These are phyloP conservation scores for Orthonychiurus folsomi DNA, from an alignment of 2,888 invertebrate genomes.

Conservation along the genomic window DNA sequence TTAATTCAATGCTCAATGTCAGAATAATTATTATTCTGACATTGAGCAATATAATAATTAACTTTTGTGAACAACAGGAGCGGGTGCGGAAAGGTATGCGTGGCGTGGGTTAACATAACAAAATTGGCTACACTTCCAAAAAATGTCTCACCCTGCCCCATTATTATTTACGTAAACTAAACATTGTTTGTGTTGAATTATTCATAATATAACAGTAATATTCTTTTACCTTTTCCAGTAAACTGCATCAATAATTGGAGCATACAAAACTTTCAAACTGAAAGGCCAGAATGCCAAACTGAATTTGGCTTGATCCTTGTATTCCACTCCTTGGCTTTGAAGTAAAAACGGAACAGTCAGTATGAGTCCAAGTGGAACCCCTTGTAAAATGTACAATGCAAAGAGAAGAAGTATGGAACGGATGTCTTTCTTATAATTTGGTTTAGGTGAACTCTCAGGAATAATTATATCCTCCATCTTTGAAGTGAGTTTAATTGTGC, in stretches of 20 bases:
- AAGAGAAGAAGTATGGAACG: conserved; percentile 11
- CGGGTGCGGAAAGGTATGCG: conserved; percentile 10
- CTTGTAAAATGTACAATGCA: conserved; percentile 13
- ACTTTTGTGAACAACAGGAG: conserved; percentile 7
- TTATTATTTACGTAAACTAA: too few species aligned
- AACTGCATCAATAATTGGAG: conserved; percentile 14
- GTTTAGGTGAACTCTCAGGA: too few species aligned
- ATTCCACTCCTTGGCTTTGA: conserved; percentile 6
- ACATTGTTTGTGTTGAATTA: conserved; percentile 2
- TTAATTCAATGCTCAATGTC: too few species aligned
- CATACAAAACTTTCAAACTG: conserved; percentile 12
- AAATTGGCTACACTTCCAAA: too few species aligned
- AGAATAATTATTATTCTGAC: too few species aligned
- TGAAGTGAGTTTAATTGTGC: too few species aligned
- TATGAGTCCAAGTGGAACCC: conserved; percentile 13
- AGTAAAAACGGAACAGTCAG: conserved; percentile 9
- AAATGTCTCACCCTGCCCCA: too few species aligned
- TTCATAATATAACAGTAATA: too few species aligned
- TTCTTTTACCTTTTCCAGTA: too few species aligned
- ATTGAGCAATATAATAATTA: conserved; percentile 6
- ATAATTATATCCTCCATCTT: too few species aligned
- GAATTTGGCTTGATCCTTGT: conserved; percentile 14
- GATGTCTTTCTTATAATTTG: too few species aligned
- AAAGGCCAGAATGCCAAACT: conserved; percentile 14
- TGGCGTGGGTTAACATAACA: too few species aligned